Evolutionary conservation across 2,888 invertebrate genomes (phyloP).

Genomic region (Mycogona germanica): DNA sequence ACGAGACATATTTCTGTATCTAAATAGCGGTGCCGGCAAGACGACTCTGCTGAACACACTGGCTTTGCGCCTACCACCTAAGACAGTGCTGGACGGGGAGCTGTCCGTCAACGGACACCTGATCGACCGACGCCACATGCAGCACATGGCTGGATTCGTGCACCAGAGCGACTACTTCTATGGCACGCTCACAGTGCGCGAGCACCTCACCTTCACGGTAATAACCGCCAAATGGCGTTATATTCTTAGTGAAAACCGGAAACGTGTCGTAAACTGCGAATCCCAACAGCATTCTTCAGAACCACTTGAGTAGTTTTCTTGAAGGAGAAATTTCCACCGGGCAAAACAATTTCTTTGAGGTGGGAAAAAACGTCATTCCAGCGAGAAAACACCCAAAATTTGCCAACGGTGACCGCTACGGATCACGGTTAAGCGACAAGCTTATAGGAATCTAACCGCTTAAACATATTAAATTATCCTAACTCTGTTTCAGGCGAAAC

Average conservation of each 20-base stretch:
- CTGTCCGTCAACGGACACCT: constrained; percentile 63
- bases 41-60: constrained; percentile 75
- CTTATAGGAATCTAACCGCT: not conserved
- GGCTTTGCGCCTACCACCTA: constrained; percentile 61
- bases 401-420: too few species aligned
- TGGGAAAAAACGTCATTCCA: too few species aligned
- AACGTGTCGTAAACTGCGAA: too few species aligned
- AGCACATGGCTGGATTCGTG: constrained; percentile 66
- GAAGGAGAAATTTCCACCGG: too few species aligned
- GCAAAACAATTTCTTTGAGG: too few species aligned
- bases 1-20: not conserved
- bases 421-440: too few species aligned
- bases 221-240: too few species aligned
- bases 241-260: too few species aligned
- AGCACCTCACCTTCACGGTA: constrained; percentile 81
- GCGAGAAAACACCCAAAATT: too few species aligned
- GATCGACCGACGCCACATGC: constrained; percentile 59
- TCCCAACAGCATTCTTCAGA: too few species aligned
- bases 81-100: constrained; percentile 59
- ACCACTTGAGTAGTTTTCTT: too few species aligned
- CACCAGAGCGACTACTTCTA: constrained; percentile 86
- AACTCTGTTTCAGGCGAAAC: constrained; percentile 48
- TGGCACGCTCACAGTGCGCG: constrained; percentile 67
- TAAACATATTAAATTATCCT: not conserved
- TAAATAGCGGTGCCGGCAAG: constrained; percentile 69